A percentile compares a stretch with the other conserved stretches of the same genome.
Conservation (phyloP, 2,797 vertebrate species). For the Trachops cirrhosus region DNA sequence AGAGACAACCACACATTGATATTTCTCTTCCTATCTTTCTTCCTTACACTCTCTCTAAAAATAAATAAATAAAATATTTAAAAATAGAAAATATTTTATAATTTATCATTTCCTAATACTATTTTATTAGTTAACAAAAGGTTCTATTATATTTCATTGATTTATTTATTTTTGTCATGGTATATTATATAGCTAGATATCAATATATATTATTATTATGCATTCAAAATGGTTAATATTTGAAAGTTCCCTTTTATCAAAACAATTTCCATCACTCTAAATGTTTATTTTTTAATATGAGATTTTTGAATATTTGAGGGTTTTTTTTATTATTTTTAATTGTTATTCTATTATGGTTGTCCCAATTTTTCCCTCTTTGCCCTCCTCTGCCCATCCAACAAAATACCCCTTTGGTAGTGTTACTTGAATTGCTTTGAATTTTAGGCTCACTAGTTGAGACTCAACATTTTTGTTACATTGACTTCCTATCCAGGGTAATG, state of each 20-base stretch:
- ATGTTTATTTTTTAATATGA: background rate
- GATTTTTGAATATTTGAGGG: background rate
- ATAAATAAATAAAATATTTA: too few relatives aligned
- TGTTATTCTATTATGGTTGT: too few relatives aligned
- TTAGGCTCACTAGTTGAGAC: background rate
- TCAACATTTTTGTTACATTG: background rate
- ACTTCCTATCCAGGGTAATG: background rate
- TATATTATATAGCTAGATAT: background rate
- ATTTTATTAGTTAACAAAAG: background rate
- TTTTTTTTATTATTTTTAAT: too few relatives aligned
- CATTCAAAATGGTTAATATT: background rate
- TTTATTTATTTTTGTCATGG: background rate
- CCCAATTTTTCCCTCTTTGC: too few relatives aligned
- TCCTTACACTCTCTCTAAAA: too few relatives aligned
- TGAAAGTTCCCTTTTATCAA: background rate
- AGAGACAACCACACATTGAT: too few relatives aligned
- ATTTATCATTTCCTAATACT: background rate
- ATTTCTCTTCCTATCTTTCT: too few relatives aligned
- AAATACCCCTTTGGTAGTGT: background rate
- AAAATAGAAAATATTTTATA: background rate
- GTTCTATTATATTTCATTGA: background rate
- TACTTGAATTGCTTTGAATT: background rate
- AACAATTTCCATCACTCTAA: background rate
- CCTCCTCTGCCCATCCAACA: too few relatives aligned
- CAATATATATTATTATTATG: background rate